Conservation (phyloP, 2,113 vertebrate genomes). For the human (Homo sapiens) region GRCh38 chr3:74155001-74155500, state of each 20-base stretch:
- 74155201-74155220: background rate
- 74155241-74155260: background rate
- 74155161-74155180: background rate
- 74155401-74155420: background rate
- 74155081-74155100: background rate
- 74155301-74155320: background rate
- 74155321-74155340: background rate
- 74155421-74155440: background rate
- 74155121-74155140: background rate
- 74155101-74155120: background rate
- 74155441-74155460: background rate
- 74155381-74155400: background rate
- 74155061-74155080: background rate
- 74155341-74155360: background rate
- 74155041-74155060: background rate
- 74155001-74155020: background rate
- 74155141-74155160: background rate
- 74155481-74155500: background rate
- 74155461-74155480: background rate
- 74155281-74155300: background rate
- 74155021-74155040: background rate
- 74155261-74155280: background rate
- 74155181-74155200: background rate
- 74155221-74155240: background rate
- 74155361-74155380: background rate